These are phyloP conservation scores for Trogon melanurus DNA, from an alignment of 2,113 vertebrate species.

Conservation along the genomic window DNA sequence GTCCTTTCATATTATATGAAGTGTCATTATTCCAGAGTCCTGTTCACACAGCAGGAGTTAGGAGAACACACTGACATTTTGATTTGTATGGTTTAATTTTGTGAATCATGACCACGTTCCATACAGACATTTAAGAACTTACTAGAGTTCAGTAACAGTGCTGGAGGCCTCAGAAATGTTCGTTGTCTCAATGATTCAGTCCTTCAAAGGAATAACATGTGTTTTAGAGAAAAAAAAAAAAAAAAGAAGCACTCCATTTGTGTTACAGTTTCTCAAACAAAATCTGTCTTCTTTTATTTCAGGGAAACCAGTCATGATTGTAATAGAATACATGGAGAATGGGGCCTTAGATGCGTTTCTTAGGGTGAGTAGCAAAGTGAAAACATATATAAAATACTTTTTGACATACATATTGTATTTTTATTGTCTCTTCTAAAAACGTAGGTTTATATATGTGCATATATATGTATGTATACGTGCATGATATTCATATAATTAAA, in stretches of 20 bases:
- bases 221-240: slow-evolving; percentile 42
- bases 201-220: slow-evolving; percentile 30
- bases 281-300: slow-evolving; percentile 49
- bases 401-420: not conserved
- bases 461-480: not conserved
- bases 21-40: slow-evolving; percentile 50
- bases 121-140: slow-evolving; percentile 59
- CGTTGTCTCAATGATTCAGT: not conserved
- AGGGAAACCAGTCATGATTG: slow-evolving; percentile 99
- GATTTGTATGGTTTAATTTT: slow-evolving; percentile 66
- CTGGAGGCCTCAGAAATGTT: slow-evolving; percentile 48
- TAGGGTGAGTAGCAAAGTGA: slow-evolving; percentile 83
- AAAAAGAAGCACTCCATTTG: slow-evolving; percentile 15
- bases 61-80: slow-evolving; percentile 59
- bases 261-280: slow-evolving; percentile 52
- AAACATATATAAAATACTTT: not conserved
- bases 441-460: not conserved
- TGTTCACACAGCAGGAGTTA: slow-evolving; percentile 52
- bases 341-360: slow-evolving; percentile 97
- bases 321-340: slow-evolving; percentile 99
- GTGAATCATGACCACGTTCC: slow-evolving; percentile 32
- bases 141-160: slow-evolving; percentile 34
- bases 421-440: not conserved
- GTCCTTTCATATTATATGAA: slow-evolving; percentile 51
- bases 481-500: not conserved